A percentile compares a stretch with the other conserved stretches of the same genome.
Evolutionary conservation across 1,140 invertebrate species (phyloP).

Genomic region (Bombus vancouverensis): DNA sequence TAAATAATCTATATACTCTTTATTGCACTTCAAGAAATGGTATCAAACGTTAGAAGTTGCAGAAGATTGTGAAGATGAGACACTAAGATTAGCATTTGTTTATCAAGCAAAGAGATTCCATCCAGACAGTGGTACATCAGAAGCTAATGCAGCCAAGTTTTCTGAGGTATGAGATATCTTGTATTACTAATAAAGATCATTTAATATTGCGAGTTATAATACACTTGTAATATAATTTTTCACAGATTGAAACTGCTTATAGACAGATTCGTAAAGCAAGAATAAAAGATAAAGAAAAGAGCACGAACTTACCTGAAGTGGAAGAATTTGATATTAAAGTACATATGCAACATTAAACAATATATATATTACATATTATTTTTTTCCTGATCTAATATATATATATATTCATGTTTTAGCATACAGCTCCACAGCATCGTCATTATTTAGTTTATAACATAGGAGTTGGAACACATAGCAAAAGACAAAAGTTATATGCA

Average conservation of each 20-base stretch:
- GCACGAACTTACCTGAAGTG: conserved; percentile 78
- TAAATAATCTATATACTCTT: background rate
- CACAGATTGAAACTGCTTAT: conserved; percentile 84
- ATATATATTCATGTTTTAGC: conserved; percentile 80
- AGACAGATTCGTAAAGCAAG: conserved; percentile 77
- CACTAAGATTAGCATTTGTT: conserved; percentile 88
- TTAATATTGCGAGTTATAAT: background rate
- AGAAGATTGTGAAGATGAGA: conserved; percentile 87
- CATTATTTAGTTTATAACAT: conserved; percentile 92
- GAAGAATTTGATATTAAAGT: conserved; percentile 83
- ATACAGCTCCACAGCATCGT: conserved; percentile 94
- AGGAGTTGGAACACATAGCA: conserved; percentile 89
- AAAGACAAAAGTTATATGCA: conserved; percentile 89
- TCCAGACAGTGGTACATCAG: conserved; percentile 88
- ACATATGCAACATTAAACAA: conserved; percentile 28
- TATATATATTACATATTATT: conserved; percentile 3
- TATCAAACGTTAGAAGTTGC: conserved; percentile 86
- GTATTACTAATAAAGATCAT: background rate
- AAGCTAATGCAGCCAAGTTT: conserved; percentile 89
- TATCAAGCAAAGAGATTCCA: conserved; percentile 91
- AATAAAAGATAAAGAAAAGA: conserved; percentile 81
- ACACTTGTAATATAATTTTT: background rate
- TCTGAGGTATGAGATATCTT: conserved; percentile 82
- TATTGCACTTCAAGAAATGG: conserved; percentile 84
- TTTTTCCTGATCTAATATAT: background rate